Base-by-base conservation (phyloP, 2,888 invertebrate species). In the Andrena minutula region DNA sequence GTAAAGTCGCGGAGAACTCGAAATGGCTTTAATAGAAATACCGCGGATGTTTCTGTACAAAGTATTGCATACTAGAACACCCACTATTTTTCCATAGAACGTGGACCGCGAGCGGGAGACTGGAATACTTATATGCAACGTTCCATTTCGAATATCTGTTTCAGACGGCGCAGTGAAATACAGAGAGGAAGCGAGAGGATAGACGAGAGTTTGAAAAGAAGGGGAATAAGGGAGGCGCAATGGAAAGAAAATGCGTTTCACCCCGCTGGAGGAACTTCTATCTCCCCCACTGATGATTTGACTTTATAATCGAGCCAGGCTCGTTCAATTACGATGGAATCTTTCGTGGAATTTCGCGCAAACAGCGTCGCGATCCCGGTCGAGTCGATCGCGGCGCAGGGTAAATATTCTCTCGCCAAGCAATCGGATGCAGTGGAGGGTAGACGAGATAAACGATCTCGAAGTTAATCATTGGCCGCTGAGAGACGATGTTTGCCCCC, bases 281-380 rank as follows among this genome's bases (percentile, higher is more conserved):
- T 64, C 32, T 20, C 10, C n/a, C 35, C 23, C 53, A 53, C 77
- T 72, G 56, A 75, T 74, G 73, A 89, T 90, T 85, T 87, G 87
- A 89, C 90, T 89, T 88, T 89, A 87, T 88, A 90, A 90, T 90
- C 84, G 83, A 84, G 81, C 63, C 84, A 79, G 75, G 65, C 85
- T 79, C 82, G 83, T 84, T 87, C 86, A 89, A 89, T 89, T 88
- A 86, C 79, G 74, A 86, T 80, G 84, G 82, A 86, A 86, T 86
- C 71, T 86, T 82, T 76, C 75, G 65, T 68, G 78, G 84, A 86
- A 86, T 86, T 84, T 86, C 79, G 69, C 75, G 77, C 79, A 85
- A 86, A 79, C 83, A 82, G 68, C 61, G 65, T 20, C 58, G 51
- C 75, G 81, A 71, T 83, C 78, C 74, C 26, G 64, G 28, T 61